Conservation (phyloP, 2,797 vertebrate species). For the Rhyacichthys aspro region DNA sequence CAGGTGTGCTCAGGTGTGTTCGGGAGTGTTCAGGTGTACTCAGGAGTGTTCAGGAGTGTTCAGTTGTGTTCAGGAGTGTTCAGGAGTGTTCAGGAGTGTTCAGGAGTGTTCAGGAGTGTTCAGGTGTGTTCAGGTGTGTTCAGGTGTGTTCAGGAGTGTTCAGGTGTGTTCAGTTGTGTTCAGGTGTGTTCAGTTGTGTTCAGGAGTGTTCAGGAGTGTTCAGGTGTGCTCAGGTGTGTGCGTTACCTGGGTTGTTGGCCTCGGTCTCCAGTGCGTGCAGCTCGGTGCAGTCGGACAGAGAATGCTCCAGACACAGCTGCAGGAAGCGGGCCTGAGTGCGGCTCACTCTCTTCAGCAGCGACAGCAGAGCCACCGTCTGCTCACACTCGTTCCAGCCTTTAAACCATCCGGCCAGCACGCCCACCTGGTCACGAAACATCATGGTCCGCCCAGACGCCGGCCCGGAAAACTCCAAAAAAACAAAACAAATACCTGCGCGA, state of each 20-base stretch:
- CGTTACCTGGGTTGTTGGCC: conserved; percentile 93
- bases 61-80: too few species aligned
- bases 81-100: too few species aligned
- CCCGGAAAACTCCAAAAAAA: too few species aligned
- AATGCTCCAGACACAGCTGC: conserved; percentile 97
- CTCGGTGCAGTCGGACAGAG: conserved; percentile 93
- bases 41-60: too few species aligned
- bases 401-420: conserved; percentile 96
- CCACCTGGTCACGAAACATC: conserved; percentile 99
- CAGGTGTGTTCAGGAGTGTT: too few species aligned
- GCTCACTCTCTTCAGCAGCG: conserved; percentile 93
- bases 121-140: too few species aligned
- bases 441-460: conserved; percentile 84
- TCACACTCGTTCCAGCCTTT: conserved; percentile 99
- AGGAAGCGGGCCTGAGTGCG: conserved; percentile 97
- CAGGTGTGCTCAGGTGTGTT: too few species aligned
- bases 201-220: not conserved
- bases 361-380: conserved; percentile 97
- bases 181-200: not conserved
- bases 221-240: not conserved
- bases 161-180: not conserved
- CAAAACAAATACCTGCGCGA: too few species aligned
- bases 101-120: too few species aligned
- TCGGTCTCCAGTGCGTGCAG: conserved; percentile 94
- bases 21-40: too few species aligned